Percentiles rank a stretch among this genome's conserved stretches.
These are phyloP conservation scores for Pachypeltis micranthus DNA, from an alignment of 1,140 invertebrate species.

Conservation along the genomic window DNA sequence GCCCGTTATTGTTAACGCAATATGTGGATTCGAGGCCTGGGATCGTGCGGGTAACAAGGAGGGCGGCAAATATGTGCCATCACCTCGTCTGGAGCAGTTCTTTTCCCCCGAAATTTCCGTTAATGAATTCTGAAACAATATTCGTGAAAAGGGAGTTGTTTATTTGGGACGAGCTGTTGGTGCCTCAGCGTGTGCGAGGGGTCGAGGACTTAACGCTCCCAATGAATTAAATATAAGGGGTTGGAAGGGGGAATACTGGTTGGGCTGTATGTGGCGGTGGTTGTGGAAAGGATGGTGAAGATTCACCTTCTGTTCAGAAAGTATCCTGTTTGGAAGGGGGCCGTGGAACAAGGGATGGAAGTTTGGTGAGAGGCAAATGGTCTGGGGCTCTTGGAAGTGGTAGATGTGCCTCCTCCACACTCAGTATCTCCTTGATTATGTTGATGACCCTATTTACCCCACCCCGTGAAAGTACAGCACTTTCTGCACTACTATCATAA, in stretches of 20 bases:
- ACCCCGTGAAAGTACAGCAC: constrained; percentile 1
- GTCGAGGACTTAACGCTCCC: neutral
- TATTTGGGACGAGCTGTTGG: no score
- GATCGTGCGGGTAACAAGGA: no score
- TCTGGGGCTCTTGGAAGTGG: neutral
- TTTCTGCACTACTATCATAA: constrained; percentile 7
- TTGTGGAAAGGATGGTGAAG: neutral
- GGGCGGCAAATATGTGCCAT: no score
- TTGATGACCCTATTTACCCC: constrained; percentile 8
- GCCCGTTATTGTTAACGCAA: no score
- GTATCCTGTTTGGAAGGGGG: neutral
- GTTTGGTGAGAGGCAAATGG: neutral
- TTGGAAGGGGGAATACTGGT: neutral
- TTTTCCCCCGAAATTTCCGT: no score
- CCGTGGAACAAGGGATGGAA: neutral
- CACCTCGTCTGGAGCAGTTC: no score
- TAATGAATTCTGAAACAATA: no score
- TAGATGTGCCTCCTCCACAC: neutral
- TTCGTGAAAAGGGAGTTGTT: no score
- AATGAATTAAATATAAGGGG: constrained; percentile 8
- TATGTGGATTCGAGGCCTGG: no score
- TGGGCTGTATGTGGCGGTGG: neutral
- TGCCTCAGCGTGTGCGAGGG: neutral
- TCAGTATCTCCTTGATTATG: neutral
- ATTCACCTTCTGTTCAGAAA: neutral